A percentile compares a stretch with the other conserved stretches of the same genome.
Evolutionary conservation across 2,888 invertebrate genomes (phyloP).

Genomic region (Brachypalpus laphriformis): DNA sequence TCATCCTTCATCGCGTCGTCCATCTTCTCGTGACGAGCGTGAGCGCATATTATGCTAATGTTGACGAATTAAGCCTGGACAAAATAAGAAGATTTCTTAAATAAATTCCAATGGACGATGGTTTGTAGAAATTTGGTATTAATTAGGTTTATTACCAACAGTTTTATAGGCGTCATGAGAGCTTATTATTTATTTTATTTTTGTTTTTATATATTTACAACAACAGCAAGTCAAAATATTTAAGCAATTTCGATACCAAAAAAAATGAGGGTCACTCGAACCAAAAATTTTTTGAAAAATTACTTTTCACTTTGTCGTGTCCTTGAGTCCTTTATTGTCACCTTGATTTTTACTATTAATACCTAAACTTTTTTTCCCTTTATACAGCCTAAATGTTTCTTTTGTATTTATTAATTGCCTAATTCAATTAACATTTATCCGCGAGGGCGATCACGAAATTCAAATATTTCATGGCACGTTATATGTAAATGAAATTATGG

Average conservation of each 20-base stretch:
- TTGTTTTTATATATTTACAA: background rate
- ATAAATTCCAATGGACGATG: too few relatives aligned
- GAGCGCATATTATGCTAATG: too few relatives aligned
- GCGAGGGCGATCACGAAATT: slow-evolving; percentile 52
- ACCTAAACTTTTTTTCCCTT: background rate
- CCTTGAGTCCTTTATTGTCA: slow-evolving; percentile 19
- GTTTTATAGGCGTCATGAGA: background rate
- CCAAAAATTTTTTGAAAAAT: background rate
- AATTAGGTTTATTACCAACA: too few relatives aligned
- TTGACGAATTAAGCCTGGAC: too few relatives aligned
- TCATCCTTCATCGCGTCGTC: too few relatives aligned
- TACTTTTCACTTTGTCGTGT: background rate
- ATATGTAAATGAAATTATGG: slow-evolving; percentile 60
- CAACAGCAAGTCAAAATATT: background rate
- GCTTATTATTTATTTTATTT: background rate
- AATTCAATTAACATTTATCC: slow-evolving; percentile 56
- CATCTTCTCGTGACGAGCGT: too few relatives aligned
- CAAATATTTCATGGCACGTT: slow-evolving; percentile 62
- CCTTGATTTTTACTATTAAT: slow-evolving; percentile 6
- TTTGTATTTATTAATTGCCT: slow-evolving; percentile 56
- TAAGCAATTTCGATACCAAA: background rate
- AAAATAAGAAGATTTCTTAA: background rate
- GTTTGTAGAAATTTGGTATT: too few relatives aligned
- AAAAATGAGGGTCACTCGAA: background rate
- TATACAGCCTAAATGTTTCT: slow-evolving; percentile 5